These are phyloP conservation scores for Mesoclemmys tuberculata DNA, from an alignment of 2,113 vertebrate genomes.

Conservation along the genomic window DNA sequence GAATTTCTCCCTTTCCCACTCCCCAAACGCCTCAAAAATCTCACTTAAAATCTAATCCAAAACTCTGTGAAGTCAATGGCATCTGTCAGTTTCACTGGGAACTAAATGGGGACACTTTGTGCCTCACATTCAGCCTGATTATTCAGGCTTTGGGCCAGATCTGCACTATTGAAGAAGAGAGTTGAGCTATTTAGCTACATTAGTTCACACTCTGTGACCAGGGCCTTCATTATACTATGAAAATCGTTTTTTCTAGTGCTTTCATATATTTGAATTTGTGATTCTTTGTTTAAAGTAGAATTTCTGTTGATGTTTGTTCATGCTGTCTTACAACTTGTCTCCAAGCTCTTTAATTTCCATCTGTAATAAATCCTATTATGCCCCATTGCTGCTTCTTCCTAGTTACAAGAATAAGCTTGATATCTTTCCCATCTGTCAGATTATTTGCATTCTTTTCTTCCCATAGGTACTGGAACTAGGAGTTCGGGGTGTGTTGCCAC, in stretches of 20 bases:
- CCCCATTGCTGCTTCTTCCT: not conserved
- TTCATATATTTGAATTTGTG: not conserved
- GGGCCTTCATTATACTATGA: not conserved
- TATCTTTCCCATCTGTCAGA: not conserved
- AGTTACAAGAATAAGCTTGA: not conserved
- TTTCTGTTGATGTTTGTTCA: not conserved
- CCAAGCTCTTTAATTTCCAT: not conserved
- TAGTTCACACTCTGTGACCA: accelerated
- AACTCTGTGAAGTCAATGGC: no score
- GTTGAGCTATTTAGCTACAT: not conserved
- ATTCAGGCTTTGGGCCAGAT: not conserved
- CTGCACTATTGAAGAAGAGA: not conserved
- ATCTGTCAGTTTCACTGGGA: not conserved
- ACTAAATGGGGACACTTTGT: not conserved
- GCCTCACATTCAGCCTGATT: not conserved
- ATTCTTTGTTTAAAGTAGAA: constrained; percentile 9
- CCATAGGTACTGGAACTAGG: no score
- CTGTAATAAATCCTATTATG: not conserved
- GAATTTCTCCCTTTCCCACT: not conserved
- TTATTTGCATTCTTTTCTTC: not conserved
- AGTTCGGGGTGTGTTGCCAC: no score
- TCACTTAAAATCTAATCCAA: not conserved
- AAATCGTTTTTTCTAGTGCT: not conserved
- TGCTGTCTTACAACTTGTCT: not conserved
- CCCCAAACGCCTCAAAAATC: not conserved